phyloP scores from a whole-genome alignment of 1,140 invertebrate species.

The Drosophila littoralis region DNA sequence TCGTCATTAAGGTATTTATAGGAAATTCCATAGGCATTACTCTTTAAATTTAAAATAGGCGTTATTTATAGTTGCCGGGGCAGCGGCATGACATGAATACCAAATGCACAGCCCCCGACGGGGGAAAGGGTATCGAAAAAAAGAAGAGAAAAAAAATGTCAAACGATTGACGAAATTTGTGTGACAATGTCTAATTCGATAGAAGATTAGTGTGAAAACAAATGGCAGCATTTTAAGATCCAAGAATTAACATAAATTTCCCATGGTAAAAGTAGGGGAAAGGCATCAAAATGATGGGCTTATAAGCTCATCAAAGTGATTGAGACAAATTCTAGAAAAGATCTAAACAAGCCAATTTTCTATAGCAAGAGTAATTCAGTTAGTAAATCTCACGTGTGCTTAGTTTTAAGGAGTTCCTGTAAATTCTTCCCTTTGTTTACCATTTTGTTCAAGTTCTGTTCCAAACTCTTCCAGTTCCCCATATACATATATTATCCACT shows the following conservation, averaged over 20 bases:
- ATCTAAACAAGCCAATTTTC: too few species aligned
- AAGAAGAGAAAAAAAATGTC: constrained; percentile 5
- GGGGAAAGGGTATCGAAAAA: neutral
- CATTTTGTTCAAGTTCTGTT: too few species aligned
- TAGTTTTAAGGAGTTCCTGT: too few species aligned
- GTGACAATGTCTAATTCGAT: constrained; percentile 22
- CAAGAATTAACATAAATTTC: constrained; percentile 11
- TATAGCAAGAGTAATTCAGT: too few species aligned
- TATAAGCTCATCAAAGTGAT: neutral
- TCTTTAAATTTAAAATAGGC: constrained; percentile 64
- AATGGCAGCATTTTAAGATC: constrained; percentile 4
- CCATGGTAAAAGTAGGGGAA: neutral
- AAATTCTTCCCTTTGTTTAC: too few species aligned
- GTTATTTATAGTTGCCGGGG: constrained; percentile 54
- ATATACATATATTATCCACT: too few species aligned
- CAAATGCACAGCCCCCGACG: constrained; percentile 33
- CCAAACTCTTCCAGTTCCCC: too few species aligned
- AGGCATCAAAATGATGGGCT: neutral
- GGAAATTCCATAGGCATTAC: constrained; percentile 78
- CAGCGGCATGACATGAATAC: constrained; percentile 57
- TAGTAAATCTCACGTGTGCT: too few species aligned
- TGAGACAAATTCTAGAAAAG: too few species aligned
- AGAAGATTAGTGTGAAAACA: constrained; percentile 11
- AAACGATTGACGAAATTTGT: constrained; percentile 32
- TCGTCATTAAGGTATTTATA: constrained; percentile 78